These are phyloP conservation scores for Agrypnus murinus DNA, from an alignment of 2,888 invertebrate genomes.

Conservation along the genomic window DNA sequence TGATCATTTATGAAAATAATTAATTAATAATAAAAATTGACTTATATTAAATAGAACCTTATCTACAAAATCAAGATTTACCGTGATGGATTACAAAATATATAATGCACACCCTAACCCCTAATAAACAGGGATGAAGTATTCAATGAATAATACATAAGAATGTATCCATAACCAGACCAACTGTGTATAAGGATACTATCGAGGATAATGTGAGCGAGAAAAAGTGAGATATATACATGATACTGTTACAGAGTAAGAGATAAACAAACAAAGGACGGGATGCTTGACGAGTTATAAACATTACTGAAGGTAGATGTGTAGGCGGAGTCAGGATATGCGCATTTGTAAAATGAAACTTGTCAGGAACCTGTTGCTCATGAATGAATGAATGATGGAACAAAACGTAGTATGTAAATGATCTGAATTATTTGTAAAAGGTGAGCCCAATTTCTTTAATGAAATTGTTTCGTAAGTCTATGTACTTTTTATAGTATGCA, in stretches of 20 bases:
- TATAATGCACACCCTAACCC: conserved; percentile 20
- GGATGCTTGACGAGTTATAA: conserved; percentile 58
- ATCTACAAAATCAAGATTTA: no score
- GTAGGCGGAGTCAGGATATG: conserved; percentile 61
- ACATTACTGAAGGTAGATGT: conserved; percentile 57
- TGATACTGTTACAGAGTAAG: conserved; percentile 26
- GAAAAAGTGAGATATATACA: conserved; percentile 19
- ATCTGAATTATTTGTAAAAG: background rate
- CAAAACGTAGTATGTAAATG: background rate
- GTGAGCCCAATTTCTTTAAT: no score
- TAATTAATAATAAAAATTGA: no score
- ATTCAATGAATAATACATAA: conserved; percentile 42
- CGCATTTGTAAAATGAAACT: conserved; percentile 63
- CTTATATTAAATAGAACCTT: no score
- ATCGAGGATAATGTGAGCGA: conserved; percentile 35
- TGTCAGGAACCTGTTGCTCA: conserved; percentile 60
- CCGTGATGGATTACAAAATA: no score
- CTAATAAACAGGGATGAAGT: conserved; percentile 28
- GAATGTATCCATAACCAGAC: background rate
- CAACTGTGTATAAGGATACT: conserved; percentile 12
- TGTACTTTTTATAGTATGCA: no score
- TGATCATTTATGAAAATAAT: no score
- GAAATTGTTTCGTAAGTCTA: no score
- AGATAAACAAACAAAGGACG: conserved; percentile 58
- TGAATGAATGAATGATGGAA: conserved; percentile 27